Percentiles rank a stretch among this genome's conserved stretches.
phyloP scores from a whole-genome alignment of 2,888 invertebrate genomes.

The Mythimna lalbum region DNA sequence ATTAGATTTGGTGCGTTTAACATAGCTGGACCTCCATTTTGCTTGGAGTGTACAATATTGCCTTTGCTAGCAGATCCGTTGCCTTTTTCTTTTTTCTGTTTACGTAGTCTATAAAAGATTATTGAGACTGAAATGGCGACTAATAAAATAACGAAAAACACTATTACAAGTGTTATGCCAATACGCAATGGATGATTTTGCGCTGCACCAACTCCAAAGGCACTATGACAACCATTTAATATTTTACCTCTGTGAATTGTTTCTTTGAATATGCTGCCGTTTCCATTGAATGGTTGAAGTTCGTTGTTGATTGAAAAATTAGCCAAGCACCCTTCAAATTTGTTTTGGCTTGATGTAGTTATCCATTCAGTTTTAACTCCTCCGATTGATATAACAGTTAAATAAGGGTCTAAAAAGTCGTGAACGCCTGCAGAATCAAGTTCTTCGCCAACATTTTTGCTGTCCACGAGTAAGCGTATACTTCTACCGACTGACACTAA shows the following conservation, averaged over 20 bases:
- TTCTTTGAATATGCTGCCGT: slow-evolving; percentile 95
- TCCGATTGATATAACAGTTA: slow-evolving; percentile 95
- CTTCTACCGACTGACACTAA: slow-evolving; percentile 93
- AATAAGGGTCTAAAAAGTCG: slow-evolving; percentile 97
- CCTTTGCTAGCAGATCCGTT: slow-evolving; percentile 92
- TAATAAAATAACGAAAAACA: slow-evolving; percentile 97
- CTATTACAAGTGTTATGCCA: slow-evolving; percentile 97
- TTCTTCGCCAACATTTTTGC: slow-evolving; percentile 94
- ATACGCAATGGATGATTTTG: slow-evolving; percentile 96
- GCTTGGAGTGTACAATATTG: slow-evolving; percentile 94
- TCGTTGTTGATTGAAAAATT: slow-evolving; percentile 97
- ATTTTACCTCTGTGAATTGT: slow-evolving; percentile 94
- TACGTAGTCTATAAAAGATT: slow-evolving; percentile 96
- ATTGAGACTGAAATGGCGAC: slow-evolving; percentile 97
- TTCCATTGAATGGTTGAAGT: slow-evolving; percentile 97
- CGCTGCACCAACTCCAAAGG: slow-evolving; percentile 94
- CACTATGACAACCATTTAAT: slow-evolving; percentile 93
- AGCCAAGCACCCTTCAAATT: slow-evolving; percentile 97
- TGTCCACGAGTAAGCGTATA: slow-evolving; percentile 94
- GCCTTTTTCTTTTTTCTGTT: slow-evolving; percentile 96
- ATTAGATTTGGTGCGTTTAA: slow-evolving; percentile 93
- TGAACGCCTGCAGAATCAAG: slow-evolving; percentile 96
- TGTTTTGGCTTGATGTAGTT: slow-evolving; percentile 89
- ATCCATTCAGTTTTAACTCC: slow-evolving; percentile 93
- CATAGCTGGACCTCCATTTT: slow-evolving; percentile 93